Base-by-base conservation (phyloP, 2,888 invertebrate species). In the Ganaspis brasiliensis region DNA sequence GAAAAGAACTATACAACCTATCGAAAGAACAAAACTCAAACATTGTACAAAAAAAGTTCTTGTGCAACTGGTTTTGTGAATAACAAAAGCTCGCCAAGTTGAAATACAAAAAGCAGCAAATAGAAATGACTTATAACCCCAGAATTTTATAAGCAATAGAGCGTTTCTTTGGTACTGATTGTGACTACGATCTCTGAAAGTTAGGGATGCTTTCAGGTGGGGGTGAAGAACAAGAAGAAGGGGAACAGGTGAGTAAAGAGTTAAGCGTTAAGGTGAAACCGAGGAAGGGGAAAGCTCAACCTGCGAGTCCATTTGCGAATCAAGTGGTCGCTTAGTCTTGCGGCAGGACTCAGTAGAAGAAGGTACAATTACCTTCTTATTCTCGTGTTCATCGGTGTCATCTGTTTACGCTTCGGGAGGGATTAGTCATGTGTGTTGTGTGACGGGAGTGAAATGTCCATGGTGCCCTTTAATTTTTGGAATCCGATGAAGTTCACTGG, bases 261-360 rank as follows among this genome's bases (percentile, higher is more conserved):
- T 74, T 57, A 63, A 72, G 61, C 26, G 73, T 74, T 49, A 57
- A 37, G n/a, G 24, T 26, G 16, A 45, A 67, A 56, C 52, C 26
- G 63, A 72, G 74, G 81, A 72, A 75, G 79, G 78, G 74, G 73
- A 45, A 24, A 63, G 40, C 40, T 63, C 72, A 31, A 56, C 55
- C 67, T 76, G 80, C 77, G 81, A 77, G 73, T 74, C 76, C 79
- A 74, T 73, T 83, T 76, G 78, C 81, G 79, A 82, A 81, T 84
- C 79, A 82, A 83, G 81, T 75, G 83, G 82, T 82, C 80, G 83
- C 82, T 89, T 89, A 90, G 90, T 90, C 89, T 89, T 87, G 89
- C 87, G 88, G 85, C 86, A 89, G 89, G 88, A 89, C 89, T 87
- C 87, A 87, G 88, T 86, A 83, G 84, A 82, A 83, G 85, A 84